Conservation (phyloP, 1,140 invertebrate species). For the Anthonomus grandis region DNA sequence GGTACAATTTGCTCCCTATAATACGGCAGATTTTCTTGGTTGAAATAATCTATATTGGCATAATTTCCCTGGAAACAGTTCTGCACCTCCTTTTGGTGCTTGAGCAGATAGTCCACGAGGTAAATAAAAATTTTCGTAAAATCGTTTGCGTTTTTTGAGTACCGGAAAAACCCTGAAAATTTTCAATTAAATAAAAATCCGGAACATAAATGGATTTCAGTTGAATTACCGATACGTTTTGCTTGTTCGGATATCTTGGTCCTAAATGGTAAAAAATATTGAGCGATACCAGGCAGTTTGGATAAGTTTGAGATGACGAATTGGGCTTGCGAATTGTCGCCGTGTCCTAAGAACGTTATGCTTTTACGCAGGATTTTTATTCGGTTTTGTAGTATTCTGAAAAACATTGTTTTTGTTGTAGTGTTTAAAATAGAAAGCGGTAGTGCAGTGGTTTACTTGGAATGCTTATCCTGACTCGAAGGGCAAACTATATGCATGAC, state of each 20-base stretch:
- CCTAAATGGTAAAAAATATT: slow-evolving; percentile 27
- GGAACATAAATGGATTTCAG: too few species aligned
- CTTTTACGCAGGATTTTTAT: slow-evolving; percentile 14
- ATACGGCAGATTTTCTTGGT: slow-evolving; percentile 2
- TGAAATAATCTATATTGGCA: slow-evolving; percentile 25
- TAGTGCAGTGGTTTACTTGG: slow-evolving; percentile 9
- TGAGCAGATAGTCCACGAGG: slow-evolving; percentile 9
- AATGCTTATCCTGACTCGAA: slow-evolving; percentile 58
- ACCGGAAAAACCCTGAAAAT: too few species aligned
- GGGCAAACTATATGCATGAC: slow-evolving; percentile 56
- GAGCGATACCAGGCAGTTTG: slow-evolving; percentile 20
- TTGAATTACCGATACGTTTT: too few species aligned
- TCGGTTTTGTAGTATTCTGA: slow-evolving; percentile 24
- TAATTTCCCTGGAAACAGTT: slow-evolving; percentile 13
- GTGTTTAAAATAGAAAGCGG: not conserved
- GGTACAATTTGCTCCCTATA: slow-evolving; percentile 2
- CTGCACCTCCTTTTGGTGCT: slow-evolving; percentile 16
- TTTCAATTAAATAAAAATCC: too few species aligned
- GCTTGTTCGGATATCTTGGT: too few species aligned
- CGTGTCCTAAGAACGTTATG: slow-evolving; percentile 14
- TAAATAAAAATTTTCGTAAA: too few species aligned
- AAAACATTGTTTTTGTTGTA: slow-evolving; percentile 14
- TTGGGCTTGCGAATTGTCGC: too few species aligned
- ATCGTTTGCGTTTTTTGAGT: too few species aligned
- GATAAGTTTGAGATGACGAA: slow-evolving; percentile 24